Conservation (phyloP, 2,113 vertebrate species). For the Sorex fumeus region DNA sequence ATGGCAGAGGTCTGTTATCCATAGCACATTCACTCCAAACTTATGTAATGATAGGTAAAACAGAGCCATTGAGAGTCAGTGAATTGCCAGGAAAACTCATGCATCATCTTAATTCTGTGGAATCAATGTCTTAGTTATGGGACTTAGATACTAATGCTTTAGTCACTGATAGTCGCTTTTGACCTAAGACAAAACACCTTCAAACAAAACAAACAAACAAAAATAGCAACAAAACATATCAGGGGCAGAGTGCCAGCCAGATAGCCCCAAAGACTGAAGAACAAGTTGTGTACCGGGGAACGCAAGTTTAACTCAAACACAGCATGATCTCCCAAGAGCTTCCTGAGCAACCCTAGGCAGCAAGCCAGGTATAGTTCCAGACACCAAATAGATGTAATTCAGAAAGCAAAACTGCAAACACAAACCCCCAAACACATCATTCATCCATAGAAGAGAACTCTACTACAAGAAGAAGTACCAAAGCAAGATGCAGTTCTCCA, state of each 20-base stretch:
- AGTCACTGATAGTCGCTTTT: neutral
- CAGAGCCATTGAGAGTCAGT: neutral
- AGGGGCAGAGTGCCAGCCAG: no score
- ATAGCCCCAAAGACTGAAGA: no score
- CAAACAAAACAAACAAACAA: neutral
- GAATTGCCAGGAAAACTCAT: conserved; percentile 4
- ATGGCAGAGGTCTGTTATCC: neutral
- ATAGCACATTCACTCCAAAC: neutral
- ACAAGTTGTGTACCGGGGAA: no score
- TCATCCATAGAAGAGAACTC: neutral
- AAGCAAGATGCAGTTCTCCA: neutral
- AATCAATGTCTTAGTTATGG: conserved; percentile 21
- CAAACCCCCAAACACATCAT: neutral
- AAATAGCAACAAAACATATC: no score
- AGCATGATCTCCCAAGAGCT: no score
- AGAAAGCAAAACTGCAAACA: no score
- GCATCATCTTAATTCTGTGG: neutral
- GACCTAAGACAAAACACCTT: neutral
- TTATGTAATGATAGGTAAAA: neutral
- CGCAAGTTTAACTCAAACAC: no score
- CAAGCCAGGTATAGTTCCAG: no score
- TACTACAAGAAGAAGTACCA: neutral
- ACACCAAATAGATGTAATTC: no score
- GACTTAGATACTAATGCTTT: neutral
- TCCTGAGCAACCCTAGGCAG: no score